Evolutionary conservation across 2,888 invertebrate genomes (phyloP).

Genomic region (Heteromurus nitidus): DNA sequence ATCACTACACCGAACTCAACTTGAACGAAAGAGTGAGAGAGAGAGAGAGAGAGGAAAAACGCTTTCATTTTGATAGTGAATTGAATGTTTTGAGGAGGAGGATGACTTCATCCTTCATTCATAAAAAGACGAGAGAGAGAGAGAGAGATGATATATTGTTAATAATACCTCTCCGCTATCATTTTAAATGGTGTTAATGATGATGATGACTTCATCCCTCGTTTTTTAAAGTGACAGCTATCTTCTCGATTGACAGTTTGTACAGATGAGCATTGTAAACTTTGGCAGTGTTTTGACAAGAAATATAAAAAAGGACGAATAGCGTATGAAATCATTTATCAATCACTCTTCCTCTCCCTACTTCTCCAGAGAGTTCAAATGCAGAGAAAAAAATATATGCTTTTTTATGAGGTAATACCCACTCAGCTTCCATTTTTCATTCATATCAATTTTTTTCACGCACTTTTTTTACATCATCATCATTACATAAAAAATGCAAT

Average conservation of each 20-base stretch:
- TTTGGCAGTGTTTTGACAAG: not conserved
- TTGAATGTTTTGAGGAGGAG: not conserved
- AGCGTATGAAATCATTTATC: not conserved
- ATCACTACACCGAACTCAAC: too few relatives aligned
- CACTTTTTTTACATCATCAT: not conserved
- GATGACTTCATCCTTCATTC: not conserved
- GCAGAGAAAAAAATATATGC: not conserved
- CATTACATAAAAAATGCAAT: not conserved
- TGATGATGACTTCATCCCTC: constrained; percentile 1
- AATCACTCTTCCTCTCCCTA: not conserved
- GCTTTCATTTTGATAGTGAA: not conserved
- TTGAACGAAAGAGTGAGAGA: not conserved
- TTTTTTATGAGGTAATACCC: not conserved
- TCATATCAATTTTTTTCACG: not conserved
- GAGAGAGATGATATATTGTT: not conserved
- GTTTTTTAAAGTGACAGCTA: constrained; percentile 46
- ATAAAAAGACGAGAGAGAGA: too few relatives aligned
- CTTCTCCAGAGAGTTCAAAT: not conserved
- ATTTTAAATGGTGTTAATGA: not conserved
- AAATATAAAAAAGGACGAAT: not conserved
- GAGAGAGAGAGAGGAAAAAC: not conserved
- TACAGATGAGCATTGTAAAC: not conserved
- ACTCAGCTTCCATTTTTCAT: not conserved
- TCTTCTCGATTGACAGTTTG: constrained; percentile 33
- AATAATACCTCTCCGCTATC: not conserved